Percentiles rank a stretch among this genome's conserved stretches.
Conservation (phyloP, 2,888 invertebrate genomes). For the Cantharis rufa region DNA sequence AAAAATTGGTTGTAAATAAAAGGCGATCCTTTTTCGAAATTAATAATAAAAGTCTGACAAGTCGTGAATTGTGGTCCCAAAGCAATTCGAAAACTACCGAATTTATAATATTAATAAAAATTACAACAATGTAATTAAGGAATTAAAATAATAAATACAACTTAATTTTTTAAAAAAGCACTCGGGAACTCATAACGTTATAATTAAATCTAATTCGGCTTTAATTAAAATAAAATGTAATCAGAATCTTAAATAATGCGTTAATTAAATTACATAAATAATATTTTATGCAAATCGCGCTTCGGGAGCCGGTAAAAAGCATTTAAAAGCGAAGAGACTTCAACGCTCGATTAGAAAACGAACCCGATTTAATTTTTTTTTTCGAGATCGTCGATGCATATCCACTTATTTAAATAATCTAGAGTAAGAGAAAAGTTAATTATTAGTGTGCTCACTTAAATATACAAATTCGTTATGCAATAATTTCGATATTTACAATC, state of each 20-base stretch:
- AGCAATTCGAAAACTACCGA: neutral
- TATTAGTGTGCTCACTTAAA: neutral
- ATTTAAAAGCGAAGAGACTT: constrained; percentile 3
- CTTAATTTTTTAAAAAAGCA: neutral
- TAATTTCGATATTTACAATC: neutral
- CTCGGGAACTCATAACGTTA: neutral
- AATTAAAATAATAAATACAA: neutral
- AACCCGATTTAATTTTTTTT: neutral
- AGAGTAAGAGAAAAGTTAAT: neutral
- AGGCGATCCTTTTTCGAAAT: constrained; percentile 19
- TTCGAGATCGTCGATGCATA: neutral
- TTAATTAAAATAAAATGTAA: neutral
- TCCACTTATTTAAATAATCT: neutral
- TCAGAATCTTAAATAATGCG: neutral
- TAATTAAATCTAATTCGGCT: neutral
- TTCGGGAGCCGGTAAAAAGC: neutral
- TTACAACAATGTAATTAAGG: neutral
- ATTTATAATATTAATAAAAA: neutral
- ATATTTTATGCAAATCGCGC: neutral
- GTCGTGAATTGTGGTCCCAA: neutral
- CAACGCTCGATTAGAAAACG: neutral
- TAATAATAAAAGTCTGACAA: neutral
- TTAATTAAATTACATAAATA: neutral
- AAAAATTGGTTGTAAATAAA: constrained; percentile 26
- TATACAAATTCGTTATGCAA: neutral